phyloP scores from a whole-genome alignment of 2,888 invertebrate genomes.

The Caenorhabditis virilis region DNA sequence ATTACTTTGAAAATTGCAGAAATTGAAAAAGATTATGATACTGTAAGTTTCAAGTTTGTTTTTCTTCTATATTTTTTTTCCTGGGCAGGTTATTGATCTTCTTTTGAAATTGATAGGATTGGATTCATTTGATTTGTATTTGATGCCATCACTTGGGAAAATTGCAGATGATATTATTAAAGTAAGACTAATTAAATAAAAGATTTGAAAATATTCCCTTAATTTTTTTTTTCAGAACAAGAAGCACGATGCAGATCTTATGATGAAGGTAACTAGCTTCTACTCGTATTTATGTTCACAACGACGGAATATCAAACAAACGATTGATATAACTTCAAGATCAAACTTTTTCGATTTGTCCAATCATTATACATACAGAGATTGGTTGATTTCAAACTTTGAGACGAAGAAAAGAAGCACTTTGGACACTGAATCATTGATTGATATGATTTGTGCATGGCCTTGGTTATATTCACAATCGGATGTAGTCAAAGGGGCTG shows the following conservation, averaged over 20 bases:
- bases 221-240: constrained; percentile 4
- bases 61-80: not conserved
- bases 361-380: constrained; percentile 18
- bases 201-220: not conserved
- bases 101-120: constrained; percentile 29
- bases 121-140: constrained; percentile 52
- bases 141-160: constrained; percentile 53
- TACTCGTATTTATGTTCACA: constrained; percentile 29
- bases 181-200: not conserved
- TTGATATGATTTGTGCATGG: constrained; percentile 36
- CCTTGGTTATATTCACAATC: constrained; percentile 42
- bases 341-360: constrained; percentile 33
- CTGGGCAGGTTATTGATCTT: constrained; percentile 31
- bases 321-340: constrained; percentile 9
- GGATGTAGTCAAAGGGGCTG: constrained; percentile 28
- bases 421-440: not conserved
- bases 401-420: not conserved
- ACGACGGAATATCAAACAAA: constrained; percentile 24
- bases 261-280: constrained; percentile 20
- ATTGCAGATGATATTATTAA: constrained; percentile 30
- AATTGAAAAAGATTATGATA: constrained; percentile 22
- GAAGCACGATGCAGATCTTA: constrained; percentile 5
- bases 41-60: not conserved
- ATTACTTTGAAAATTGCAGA: constrained; percentile 29
- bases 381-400: constrained; percentile 23